phyloP scores from a whole-genome alignment of 2,113 vertebrate genomes.

The Sinocyclocheilus maitianheensis region DNA sequence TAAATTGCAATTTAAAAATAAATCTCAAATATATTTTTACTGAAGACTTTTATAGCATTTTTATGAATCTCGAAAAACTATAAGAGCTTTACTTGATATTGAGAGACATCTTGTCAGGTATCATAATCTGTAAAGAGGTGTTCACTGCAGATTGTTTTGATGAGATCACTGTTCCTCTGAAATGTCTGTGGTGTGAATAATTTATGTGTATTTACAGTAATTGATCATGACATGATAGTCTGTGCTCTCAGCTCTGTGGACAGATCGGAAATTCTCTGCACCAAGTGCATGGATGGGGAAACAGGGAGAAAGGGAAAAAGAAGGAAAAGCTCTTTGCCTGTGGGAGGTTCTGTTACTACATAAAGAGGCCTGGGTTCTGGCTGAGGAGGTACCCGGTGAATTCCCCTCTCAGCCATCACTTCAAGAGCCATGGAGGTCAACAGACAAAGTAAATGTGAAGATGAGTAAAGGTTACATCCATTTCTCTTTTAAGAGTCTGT shows the following conservation, averaged over 20 bases:
- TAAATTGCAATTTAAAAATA: background rate
- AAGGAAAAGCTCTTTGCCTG: conserved; percentile 20
- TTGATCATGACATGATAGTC: conserved; percentile 38
- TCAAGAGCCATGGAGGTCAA: conserved; percentile 13
- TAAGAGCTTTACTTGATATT: background rate
- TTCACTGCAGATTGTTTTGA: conserved; percentile 7
- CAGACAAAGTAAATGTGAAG: conserved; percentile 7
- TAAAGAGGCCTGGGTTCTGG: background rate
- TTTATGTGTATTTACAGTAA: conserved; percentile 45
- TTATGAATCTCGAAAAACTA: background rate
- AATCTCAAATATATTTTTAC: background rate
- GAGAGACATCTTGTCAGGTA: background rate
- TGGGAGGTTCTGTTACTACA: conserved; percentile 18
- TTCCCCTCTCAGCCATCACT: conserved; percentile 13
- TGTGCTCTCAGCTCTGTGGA: background rate
- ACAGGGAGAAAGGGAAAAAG: background rate
- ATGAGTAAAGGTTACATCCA: conserved; percentile 11
- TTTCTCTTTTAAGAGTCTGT: conserved; percentile 2
- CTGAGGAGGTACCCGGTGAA: conserved; percentile 3
- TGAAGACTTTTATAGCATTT: background rate
- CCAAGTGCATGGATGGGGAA: background rate
- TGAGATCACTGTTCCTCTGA: conserved; percentile 28
- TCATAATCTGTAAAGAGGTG: background rate
- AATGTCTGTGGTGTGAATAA: conserved; percentile 46
- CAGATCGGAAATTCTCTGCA: conserved; percentile 1